These are phyloP conservation scores for Enteromius treurensis DNA, from an alignment of 2,797 vertebrate species.

Conservation along the genomic window DNA sequence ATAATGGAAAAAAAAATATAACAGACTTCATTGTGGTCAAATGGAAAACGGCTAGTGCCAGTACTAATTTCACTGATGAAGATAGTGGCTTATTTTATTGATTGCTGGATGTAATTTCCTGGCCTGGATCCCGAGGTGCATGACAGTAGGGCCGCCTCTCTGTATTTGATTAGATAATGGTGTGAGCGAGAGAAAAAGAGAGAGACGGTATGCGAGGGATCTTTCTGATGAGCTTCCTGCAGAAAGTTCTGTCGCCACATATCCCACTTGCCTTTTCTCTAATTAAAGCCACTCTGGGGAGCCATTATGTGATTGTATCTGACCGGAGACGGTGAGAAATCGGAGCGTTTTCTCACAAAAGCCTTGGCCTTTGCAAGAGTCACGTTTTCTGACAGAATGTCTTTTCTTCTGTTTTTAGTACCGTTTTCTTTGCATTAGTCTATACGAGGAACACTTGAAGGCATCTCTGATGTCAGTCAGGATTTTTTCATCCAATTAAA, in stretches of 20 bases:
- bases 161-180: conserved; percentile 60
- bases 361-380: not conserved
- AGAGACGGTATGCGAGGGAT: not conserved
- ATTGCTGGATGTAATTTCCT: conserved; percentile 68
- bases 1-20: conserved; percentile 67
- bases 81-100: conserved; percentile 73
- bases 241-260: conserved; percentile 37
- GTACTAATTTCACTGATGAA: conserved; percentile 79
- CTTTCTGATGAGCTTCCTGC: conserved; percentile 48
- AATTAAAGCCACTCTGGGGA: conserved; percentile 59
- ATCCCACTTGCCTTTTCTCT: conserved; percentile 56
- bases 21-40: conserved; percentile 72
- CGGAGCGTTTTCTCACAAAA: conserved; percentile 32
- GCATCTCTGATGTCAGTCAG: not conserved
- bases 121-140: conserved; percentile 48
- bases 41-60: conserved; percentile 74
- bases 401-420: conserved; percentile 20
- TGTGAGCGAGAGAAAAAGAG: conserved; percentile 14
- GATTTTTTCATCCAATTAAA: conserved; percentile 6
- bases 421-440: not conserved
- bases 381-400: conserved; percentile 24
- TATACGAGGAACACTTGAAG: not conserved
- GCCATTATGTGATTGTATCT: conserved; percentile 52
- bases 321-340: conserved; percentile 47
- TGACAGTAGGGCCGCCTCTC: conserved; percentile 49